Evolutionary conservation across 2,888 invertebrate species (phyloP).

Genomic region (Acanthosepion lycidas): DNA sequence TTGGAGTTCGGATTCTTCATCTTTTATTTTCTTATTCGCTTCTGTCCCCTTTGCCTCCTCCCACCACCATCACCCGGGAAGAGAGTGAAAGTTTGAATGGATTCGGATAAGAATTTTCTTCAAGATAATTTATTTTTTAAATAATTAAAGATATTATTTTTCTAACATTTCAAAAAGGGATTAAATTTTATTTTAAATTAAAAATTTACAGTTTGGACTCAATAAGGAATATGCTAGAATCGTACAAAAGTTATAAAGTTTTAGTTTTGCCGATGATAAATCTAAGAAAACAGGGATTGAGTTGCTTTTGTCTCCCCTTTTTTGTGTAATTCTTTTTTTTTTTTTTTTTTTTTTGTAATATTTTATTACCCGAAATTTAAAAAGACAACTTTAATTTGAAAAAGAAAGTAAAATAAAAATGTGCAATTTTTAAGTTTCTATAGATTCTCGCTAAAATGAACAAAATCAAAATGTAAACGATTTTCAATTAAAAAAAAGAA

Average conservation of each 20-base stretch:
- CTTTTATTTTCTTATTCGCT: neutral
- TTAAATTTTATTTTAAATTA: neutral
- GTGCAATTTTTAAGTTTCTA: too few species aligned
- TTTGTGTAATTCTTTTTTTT: neutral
- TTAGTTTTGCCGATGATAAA: neutral
- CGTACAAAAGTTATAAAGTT: neutral
- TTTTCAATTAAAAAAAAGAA: too few species aligned
- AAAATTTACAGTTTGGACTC: neutral
- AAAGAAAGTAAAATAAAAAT: too few species aligned
- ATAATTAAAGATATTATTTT: neutral
- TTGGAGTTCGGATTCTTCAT: neutral
- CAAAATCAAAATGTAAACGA: too few species aligned
- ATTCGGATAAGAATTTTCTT: neutral
- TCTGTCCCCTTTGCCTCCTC: neutral
- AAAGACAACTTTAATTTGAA: neutral
- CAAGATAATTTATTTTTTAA: neutral
- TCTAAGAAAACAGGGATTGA: neutral
- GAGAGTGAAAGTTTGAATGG: neutral
- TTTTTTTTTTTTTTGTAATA: neutral
- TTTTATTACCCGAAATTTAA: neutral
- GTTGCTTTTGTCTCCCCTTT: neutral
- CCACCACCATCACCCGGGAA: slow-evolving; percentile 10
- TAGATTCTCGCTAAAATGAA: too few species aligned
- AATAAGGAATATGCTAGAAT: too few species aligned
- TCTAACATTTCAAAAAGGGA: neutral